phyloP scores from a whole-genome alignment of 2,888 invertebrate genomes.

The Acanthosepion lycidas region DNA sequence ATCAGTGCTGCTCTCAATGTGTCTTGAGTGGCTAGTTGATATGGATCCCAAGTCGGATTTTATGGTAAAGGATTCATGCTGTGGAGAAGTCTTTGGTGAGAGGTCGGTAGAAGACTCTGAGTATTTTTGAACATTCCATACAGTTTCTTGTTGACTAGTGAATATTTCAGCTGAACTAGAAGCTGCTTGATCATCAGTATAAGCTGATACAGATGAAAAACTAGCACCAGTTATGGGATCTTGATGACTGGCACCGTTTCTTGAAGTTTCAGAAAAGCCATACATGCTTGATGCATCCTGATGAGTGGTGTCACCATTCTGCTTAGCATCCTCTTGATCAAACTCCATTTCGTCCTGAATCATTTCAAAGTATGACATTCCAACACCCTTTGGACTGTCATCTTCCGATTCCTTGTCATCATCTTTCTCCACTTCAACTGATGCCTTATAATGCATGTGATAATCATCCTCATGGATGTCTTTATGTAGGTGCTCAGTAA shows the following conservation, averaged over 20 bases:
- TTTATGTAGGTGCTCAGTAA: conserved; percentile 79
- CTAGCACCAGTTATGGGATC: conserved; percentile 51
- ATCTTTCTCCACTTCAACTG: conserved; percentile 25
- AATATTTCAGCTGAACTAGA: conserved; percentile 47
- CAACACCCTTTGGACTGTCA: conserved; percentile 60
- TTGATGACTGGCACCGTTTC: background rate
- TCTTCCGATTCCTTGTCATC: conserved; percentile 73
- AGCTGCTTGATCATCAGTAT: background rate
- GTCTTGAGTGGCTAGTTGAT: conserved; percentile 49
- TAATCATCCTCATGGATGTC: conserved; percentile 62
- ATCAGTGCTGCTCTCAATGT: conserved; percentile 51
- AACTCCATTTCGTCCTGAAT: conserved; percentile 67
- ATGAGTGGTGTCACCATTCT: conserved; percentile 45
- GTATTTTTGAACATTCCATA: conserved; percentile 42
- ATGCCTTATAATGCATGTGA: conserved; percentile 50
- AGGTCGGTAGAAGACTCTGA: conserved; percentile 23
- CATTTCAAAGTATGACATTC: conserved; percentile 47
- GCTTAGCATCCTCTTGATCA: conserved; percentile 77
- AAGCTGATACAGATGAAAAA: conserved; percentile 17
- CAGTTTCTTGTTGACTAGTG: conserved; percentile 39
- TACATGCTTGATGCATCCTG: background rate
- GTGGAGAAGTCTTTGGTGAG: conserved; percentile 10
- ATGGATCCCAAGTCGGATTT: conserved; percentile 54
- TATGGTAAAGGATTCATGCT: conserved; percentile 58
- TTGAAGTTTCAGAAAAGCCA: background rate